Conservation (phyloP, 1,140 invertebrate genomes). For the Drosophila erecta region DNA sequence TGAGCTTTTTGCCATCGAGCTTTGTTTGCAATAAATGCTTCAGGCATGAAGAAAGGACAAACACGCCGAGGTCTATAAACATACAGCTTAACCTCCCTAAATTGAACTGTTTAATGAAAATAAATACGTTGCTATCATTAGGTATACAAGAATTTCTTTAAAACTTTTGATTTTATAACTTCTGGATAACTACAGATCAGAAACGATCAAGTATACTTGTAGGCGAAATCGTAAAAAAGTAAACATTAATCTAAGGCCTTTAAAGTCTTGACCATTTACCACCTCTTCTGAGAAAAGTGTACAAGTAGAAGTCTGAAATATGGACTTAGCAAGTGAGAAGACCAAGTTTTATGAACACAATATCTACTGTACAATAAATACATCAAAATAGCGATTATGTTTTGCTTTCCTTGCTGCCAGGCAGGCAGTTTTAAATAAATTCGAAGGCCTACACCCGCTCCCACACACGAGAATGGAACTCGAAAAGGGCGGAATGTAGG, state of each 20-base stretch:
- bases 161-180: too few species aligned
- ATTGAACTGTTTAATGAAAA: background rate
- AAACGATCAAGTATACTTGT: too few species aligned
- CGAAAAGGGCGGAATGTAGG: background rate
- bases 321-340: too few species aligned
- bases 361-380: slow-evolving; percentile 12
- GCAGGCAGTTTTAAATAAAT: slow-evolving; percentile 62
- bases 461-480: background rate
- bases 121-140: background rate
- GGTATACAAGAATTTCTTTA: background rate
- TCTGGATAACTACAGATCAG: too few species aligned
- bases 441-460: slow-evolving; percentile 17
- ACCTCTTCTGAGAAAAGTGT: too few species aligned
- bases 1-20: slow-evolving; percentile 8
- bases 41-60: slow-evolving; percentile 29
- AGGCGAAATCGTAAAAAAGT: background rate
- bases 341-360: background rate
- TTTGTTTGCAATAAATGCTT: slow-evolving; percentile 60
- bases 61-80: slow-evolving; percentile 1
- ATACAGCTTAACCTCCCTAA: background rate
- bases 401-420: slow-evolving; percentile 36
- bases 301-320: too few species aligned
- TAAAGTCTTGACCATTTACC: background rate
- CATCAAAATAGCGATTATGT: slow-evolving; percentile 23
- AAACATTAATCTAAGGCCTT: background rate